Percentiles rank a stretch among this genome's conserved stretches.
phyloP scores from a whole-genome alignment of 2,113 vertebrate genomes.

The Centropristis striata region DNA sequence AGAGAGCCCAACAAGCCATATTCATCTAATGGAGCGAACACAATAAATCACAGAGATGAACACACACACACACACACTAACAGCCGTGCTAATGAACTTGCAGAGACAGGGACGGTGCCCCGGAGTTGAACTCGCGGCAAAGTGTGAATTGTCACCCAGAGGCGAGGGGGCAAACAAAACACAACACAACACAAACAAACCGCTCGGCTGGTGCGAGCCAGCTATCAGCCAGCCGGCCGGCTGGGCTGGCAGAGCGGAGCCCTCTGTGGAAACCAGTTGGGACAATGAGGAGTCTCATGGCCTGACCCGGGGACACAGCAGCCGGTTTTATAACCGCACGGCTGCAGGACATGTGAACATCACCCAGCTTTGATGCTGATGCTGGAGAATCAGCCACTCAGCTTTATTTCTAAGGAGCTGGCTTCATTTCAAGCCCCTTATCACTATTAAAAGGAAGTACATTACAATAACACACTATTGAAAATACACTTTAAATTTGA shows the following conservation, averaged over 20 bases:
- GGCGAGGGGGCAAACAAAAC: conserved; percentile 80
- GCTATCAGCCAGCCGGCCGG: conserved; percentile 14
- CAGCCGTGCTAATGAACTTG: conserved; percentile 82
- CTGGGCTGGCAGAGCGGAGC: conserved; percentile 22
- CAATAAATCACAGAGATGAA: conserved; percentile 33
- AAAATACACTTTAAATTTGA: neutral
- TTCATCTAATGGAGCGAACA: conserved; percentile 6
- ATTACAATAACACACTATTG: neutral
- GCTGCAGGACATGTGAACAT: neutral
- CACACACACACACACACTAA: conserved; percentile 21
- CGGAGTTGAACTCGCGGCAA: conserved; percentile 78
- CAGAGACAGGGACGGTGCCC: conserved; percentile 73
- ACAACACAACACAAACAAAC: conserved; percentile 81
- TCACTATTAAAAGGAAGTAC: neutral
- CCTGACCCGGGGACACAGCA: neutral
- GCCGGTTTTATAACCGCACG: neutral
- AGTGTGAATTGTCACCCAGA: conserved; percentile 83
- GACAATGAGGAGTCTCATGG: conserved; percentile 47
- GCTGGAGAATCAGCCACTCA: neutral
- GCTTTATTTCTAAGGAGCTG: neutral
- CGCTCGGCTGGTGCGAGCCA: conserved; percentile 43
- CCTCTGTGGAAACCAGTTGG: conserved; percentile 13
- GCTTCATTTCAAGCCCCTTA: neutral
- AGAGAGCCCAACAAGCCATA: neutral
- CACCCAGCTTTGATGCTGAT: neutral